Evolutionary conservation across 2,888 invertebrate species (phyloP).

Genomic region (Drosophila formosana): DNA sequence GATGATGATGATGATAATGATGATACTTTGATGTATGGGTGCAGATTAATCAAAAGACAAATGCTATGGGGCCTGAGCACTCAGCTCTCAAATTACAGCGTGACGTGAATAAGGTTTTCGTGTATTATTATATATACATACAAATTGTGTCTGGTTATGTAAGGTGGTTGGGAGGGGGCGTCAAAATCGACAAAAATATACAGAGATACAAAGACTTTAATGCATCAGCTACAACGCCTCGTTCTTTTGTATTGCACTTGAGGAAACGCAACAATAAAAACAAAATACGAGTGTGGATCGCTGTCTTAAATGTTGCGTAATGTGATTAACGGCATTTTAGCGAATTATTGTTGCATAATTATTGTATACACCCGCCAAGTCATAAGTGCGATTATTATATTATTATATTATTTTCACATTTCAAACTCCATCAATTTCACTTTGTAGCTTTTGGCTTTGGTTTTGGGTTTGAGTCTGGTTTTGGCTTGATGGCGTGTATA

Average conservation of each 20-base stretch:
- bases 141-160: constrained; percentile 34
- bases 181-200: constrained; percentile 3
- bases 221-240: constrained; percentile 9
- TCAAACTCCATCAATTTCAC: constrained; percentile 57
- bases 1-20: constrained; percentile 67
- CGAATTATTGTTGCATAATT: constrained; percentile 43
- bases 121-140: constrained; percentile 14
- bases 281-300: background rate
- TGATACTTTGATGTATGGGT: constrained; percentile 65
- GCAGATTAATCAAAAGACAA: constrained; percentile 68
- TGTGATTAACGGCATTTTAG: constrained; percentile 38
- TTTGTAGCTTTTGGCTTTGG: constrained; percentile 27
- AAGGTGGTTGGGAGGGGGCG: constrained; percentile 20
- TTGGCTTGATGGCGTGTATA: constrained; percentile 43
- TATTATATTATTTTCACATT: constrained; percentile 41
- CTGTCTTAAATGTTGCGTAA: constrained; percentile 31
- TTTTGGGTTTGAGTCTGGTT: background rate
- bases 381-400: constrained; percentile 35
- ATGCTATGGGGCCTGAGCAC: constrained; percentile 22
- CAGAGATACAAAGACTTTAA: constrained; percentile 1
- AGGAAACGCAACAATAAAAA: constrained; percentile 5
- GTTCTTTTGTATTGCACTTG: constrained; percentile 37
- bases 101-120: constrained; percentile 43
- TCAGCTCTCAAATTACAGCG: constrained; percentile 44
- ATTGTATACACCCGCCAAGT: constrained; percentile 22